Percentiles rank a stretch among this genome's conserved stretches.
phyloP scores from a whole-genome alignment of 2,888 invertebrate species.

The Halictus quadricinctus region DNA sequence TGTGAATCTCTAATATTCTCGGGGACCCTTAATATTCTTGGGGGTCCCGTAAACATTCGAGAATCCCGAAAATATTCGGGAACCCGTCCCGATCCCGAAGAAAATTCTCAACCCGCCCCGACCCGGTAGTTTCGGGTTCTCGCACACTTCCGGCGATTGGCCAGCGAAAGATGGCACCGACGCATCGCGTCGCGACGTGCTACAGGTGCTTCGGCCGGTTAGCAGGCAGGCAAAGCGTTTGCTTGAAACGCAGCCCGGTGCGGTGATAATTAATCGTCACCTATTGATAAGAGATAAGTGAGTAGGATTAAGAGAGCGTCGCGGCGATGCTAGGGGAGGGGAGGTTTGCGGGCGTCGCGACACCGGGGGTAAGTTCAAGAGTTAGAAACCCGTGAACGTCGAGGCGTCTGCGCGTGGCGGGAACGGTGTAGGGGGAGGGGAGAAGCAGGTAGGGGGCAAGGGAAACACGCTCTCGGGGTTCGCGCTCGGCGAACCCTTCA shows the following conservation, averaged over 20 bases:
- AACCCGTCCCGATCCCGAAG: too few species aligned
- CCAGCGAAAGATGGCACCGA: neutral
- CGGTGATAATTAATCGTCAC: slow-evolving; percentile 77
- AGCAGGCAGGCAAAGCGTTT: slow-evolving; percentile 24
- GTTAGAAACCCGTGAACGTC: slow-evolving; percentile 41
- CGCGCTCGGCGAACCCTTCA: slow-evolving; percentile 70
- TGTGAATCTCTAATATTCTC: too few species aligned
- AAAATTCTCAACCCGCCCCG: too few species aligned
- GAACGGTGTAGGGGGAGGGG: slow-evolving; percentile 29
- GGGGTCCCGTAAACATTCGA: too few species aligned
- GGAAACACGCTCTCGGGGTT: slow-evolving; percentile 60
- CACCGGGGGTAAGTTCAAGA: slow-evolving; percentile 51
- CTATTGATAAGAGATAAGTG: slow-evolving; percentile 78
- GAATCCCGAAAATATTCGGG: too few species aligned
- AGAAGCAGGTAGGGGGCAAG: slow-evolving; percentile 33
- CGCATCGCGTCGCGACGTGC: slow-evolving; percentile 14
- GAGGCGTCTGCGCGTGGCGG: slow-evolving; percentile 66
- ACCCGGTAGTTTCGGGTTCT: neutral
- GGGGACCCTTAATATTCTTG: too few species aligned
- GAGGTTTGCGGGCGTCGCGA: neutral
- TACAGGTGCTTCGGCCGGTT: slow-evolving; percentile 52
- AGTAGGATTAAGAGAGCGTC: slow-evolving; percentile 67
- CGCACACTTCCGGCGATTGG: neutral
- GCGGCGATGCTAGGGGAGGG: neutral
- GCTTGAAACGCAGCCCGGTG: slow-evolving; percentile 31